Conservation (phyloP, 2,888 invertebrate genomes). For the Callinectes sapidus region DNA sequence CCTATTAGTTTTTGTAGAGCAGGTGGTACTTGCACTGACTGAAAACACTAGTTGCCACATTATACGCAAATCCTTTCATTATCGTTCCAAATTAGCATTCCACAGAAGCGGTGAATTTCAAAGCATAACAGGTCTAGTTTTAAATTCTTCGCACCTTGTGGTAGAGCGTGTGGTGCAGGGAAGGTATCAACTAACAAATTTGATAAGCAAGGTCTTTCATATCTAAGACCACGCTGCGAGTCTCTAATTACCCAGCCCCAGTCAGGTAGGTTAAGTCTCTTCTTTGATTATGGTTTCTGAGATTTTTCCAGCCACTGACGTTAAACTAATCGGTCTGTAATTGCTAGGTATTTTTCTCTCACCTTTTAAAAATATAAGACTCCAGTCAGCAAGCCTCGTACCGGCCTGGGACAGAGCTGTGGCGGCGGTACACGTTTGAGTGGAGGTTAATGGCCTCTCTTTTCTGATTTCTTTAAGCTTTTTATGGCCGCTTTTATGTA, state of each 20-base stretch:
- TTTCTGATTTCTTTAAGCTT: neutral
- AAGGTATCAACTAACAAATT: slow-evolving; percentile 8
- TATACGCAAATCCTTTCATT: slow-evolving; percentile 2
- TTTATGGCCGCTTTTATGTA: neutral
- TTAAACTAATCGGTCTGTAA: slow-evolving; percentile 13
- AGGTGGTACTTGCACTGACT: neutral
- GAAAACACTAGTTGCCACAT: neutral
- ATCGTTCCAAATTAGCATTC: neutral
- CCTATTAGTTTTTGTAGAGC: neutral
- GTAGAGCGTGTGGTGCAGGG: neutral
- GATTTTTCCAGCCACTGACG: slow-evolving; percentile 25
- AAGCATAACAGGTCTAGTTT: neutral
- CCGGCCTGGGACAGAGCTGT: neutral
- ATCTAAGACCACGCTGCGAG: neutral
- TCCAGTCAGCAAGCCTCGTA: neutral
- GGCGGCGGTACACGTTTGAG: neutral
- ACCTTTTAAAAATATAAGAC: neutral
- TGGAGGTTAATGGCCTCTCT: neutral
- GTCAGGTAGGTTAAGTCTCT: neutral
- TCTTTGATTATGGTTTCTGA: slow-evolving; percentile 17
- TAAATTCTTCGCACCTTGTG: neutral
- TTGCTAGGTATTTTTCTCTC: slow-evolving; percentile 22
- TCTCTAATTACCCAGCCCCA: neutral
- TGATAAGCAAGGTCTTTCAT: slow-evolving; percentile 2
- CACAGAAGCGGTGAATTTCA: slow-evolving; percentile 34